Evolutionary conservation across 1,140 invertebrate species (phyloP).

Genomic region (Maniola jurtina): DNA sequence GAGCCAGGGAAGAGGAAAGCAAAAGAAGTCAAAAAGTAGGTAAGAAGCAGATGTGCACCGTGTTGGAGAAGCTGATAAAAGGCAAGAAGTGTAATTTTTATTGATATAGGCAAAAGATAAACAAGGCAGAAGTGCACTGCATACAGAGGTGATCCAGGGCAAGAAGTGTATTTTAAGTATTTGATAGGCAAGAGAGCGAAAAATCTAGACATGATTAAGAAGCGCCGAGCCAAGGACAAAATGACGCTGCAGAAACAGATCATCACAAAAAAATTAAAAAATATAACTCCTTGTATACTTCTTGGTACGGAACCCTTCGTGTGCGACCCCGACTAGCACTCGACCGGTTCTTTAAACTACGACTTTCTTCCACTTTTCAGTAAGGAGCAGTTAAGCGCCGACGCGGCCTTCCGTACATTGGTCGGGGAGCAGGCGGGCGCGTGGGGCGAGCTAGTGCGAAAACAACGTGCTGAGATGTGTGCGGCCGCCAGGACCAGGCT

Average conservation of each 20-base stretch:
- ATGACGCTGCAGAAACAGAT: too few relatives aligned
- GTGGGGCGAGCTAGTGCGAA: constrained; percentile 94
- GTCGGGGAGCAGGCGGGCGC: constrained; percentile 95
- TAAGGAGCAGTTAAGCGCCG: constrained; percentile 88
- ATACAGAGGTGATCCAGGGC: constrained; percentile 96
- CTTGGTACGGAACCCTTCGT: too few relatives aligned
- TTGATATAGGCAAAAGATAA: constrained; percentile 95
- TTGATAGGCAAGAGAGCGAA: too few relatives aligned
- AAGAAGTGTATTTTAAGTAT: too few relatives aligned
- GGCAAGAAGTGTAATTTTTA: too few relatives aligned
- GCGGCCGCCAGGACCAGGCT: constrained; percentile 90
- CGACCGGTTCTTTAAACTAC: neutral
- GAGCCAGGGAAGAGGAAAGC: constrained; percentile 95
- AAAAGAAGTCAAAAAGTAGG: constrained; percentile 98
- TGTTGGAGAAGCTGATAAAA: constrained; percentile 44
- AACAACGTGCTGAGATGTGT: constrained; percentile 96
- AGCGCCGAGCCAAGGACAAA: too few relatives aligned
- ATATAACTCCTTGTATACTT: too few relatives aligned
- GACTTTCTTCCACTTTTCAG: constrained; percentile 65
- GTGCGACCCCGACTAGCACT: too few relatives aligned
- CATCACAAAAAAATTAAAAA: too few relatives aligned
- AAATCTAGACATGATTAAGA: too few relatives aligned
- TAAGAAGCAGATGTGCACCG: constrained; percentile 95
- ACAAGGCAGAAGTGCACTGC: constrained; percentile 94
- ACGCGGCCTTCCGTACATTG: constrained; percentile 88